Base-by-base conservation (phyloP, 2,797 vertebrate genomes). In the Eidolon dupreanum region DNA sequence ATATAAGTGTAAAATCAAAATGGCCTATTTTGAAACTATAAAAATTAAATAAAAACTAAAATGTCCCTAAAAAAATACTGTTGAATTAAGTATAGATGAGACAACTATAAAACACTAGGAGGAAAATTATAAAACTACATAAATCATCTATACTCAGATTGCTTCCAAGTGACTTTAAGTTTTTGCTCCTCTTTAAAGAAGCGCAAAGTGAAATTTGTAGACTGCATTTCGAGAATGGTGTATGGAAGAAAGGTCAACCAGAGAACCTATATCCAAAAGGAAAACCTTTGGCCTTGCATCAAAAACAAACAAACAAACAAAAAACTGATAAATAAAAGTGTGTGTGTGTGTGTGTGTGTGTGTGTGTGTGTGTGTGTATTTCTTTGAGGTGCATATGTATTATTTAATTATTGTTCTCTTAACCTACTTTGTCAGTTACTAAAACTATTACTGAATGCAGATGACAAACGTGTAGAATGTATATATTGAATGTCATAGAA, bases 171-270 rank as follows among this genome's bases (percentile, higher is more conserved):
- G 31, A 6, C 73, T 75, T 59, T 51, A 63, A 61, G 12, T 70
- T 95, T 87, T 78, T 59, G 36, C 49, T 81, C 57, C 9, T 43
- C 6, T 94, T 70, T 85, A 68, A 51, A 92, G 85, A 68, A 83
- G 11, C 53, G 55, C 63, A 20, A 88, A 59, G 43, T 74, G 8
- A n/a, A 41, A 38, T 63, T 51, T 8, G 20, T 85, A 88, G 78
- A 53, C 38, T 43, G 43, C 33, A 66, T 43, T 88, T 90, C 17
- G 51, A 79, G 24, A 63, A 84, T 70, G 7, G 20, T 17, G 1
- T 43, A 31, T 65, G 20, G 6, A 49, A 88, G 82, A 41, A 88
- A 92, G 17, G 24, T 13, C 41, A 43, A 41, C 12, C 6, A 41
- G 61, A 85, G 71, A 92, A 61, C n/a, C 33, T 36, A 13, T 84